These are phyloP conservation scores for Carposina sasakii DNA, from an alignment of 1,140 invertebrate species.

Conservation along the genomic window DNA sequence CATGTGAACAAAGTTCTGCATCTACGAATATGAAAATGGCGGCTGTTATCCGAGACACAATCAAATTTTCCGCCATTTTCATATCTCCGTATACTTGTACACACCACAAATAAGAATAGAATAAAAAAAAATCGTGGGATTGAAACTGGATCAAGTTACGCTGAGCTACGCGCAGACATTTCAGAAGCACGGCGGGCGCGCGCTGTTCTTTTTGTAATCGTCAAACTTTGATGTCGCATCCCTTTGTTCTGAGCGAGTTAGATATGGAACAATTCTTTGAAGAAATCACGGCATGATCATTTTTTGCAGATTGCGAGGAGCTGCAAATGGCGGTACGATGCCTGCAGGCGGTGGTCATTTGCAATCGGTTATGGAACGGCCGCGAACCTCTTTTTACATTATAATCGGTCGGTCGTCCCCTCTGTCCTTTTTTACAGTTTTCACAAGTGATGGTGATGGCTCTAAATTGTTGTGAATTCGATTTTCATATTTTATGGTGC, in stretches of 20 bases:
- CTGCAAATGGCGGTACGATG: constrained; percentile 58
- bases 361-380: constrained; percentile 68
- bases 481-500: no score
- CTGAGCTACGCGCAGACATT: constrained; percentile 48
- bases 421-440: constrained; percentile 45
- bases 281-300: constrained; percentile 56
- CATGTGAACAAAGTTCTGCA: no score
- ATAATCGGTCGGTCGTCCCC: constrained; percentile 59
- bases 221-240: constrained; percentile 41
- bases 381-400: constrained; percentile 66
- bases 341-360: constrained; percentile 65
- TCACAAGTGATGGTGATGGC: constrained; percentile 46
- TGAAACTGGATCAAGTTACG: no score
- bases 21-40: no score
- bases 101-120: constrained; percentile 7
- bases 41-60: no score
- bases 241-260: constrained; percentile 43
- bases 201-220: constrained; percentile 44
- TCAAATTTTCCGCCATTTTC: no score
- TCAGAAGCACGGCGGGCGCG: constrained; percentile 32
- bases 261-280: constrained; percentile 46
- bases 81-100: no score
- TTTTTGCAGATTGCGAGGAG: constrained; percentile 65
- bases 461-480: constrained; percentile 40
- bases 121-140: no score